Base-by-base conservation (phyloP, 92 coral and sea anemone species). In the Heliopora coerulea region DNA sequence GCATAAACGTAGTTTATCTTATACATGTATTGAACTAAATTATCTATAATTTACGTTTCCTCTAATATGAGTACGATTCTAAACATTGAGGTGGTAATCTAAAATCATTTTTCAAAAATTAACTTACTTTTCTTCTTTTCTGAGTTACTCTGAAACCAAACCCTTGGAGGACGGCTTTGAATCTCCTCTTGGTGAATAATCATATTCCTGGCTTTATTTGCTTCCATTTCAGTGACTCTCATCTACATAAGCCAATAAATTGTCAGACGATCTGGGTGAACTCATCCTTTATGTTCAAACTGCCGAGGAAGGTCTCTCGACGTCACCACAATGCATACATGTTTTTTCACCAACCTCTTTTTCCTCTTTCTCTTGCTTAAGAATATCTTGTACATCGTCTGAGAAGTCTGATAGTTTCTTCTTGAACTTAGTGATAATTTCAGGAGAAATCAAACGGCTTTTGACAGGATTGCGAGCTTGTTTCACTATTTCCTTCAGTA, bases 101-200 rank as follows among this genome's bases (percentile, higher is more conserved):
- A n/a, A n/a, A n/a, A n/a, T n/a, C n/a, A n/a, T n/a, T n/a, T n/a
- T n/a, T n/a, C n/a, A n/a, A n/a, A n/a, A n/a, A n/a, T n/a, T 8
- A 48, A 21, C 27, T 28, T 44, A 20, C 21, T 25, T 8, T 40
- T 11, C 17, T 8, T 20, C 19, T 66, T 67, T 21, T 86, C 96
- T 26, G 82, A 66, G 56, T 85, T 83, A 64, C 65, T 81, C 80
- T 92, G 97, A 80, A 92, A 89, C 97, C 97, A 92, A 18, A 87
- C 92, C 52, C 97, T 84, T 18, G 97, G 90, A 62, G 97, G 97
- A 20, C 97, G 85, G 17, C 96, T 85, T 79, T 77, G 90, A 1
- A 92, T 92, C 31, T 92, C 97, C 63, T 89, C 81, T 70, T 87
- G 92, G 72, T 92, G 97, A 52, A 89, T 96, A 9, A 92, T 80